Base-by-base conservation (phyloP, 2,888 invertebrate species). In the Sialis fuliginosa region DNA sequence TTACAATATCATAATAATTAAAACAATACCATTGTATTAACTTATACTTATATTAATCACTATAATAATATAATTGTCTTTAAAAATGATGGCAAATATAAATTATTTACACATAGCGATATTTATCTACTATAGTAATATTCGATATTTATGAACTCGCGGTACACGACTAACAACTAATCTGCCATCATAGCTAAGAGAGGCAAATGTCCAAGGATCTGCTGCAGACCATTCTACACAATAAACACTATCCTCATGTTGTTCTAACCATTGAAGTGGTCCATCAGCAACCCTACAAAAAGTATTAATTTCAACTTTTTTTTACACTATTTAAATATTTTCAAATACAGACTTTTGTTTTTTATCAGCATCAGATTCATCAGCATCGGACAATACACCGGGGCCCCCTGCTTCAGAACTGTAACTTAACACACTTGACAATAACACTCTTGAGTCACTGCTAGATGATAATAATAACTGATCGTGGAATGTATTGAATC, bases 201-300 rank as follows among this genome's bases (percentile, higher is more conserved):
- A 96, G n/a, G 97, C 97, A 71, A 96, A 97, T 48, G 92, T 83
- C 97, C 97, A 98, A 9, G 97, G 95, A 69, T 98, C 97, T 30
- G 90, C 89, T 22, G 86, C 80, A 51, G 93, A 93, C 97, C 97
- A 98, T 65, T 95, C 95, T 0, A 86, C 90, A 58, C 88, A 86
- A 68, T 96, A 98, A 10, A 98, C 96, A 6, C 92, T 91, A 65
- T 98, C 97, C 62, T 97, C 97, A 60, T 98, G 96, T 56, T 93
- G 91, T 61, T 97, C 95, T 60, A 92, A 95, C 49, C 83, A 86
- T 46, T 87, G 85, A 5, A 97, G 71, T 0, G 95, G 79, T 2
- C 92, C 92, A 67, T 97, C 96, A 52, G 82, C 77, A 31, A 82
- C 61, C 47, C 81, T 82, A 57, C 44, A 56, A 54, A 49, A 50